Conservation (phyloP, 2,888 invertebrate genomes). For the Eupithecia inturbata region DNA sequence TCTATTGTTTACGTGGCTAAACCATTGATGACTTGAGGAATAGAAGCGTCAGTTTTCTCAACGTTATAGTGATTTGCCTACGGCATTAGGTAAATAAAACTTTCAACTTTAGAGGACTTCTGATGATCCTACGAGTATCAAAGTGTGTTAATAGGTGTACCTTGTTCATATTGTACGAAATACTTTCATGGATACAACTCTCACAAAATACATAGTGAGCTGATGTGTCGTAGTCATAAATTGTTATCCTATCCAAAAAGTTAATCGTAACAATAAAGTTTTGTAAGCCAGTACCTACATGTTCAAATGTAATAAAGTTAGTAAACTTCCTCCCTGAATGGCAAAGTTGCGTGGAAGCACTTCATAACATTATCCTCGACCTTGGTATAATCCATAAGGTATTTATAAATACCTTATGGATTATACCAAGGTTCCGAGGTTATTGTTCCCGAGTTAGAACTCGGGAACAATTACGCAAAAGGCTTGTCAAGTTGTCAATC, state of each 20-base stretch:
- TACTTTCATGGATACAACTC: not conserved
- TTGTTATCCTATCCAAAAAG: not conserved
- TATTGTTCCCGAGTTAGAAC: no score
- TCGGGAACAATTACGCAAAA: conserved; percentile 21
- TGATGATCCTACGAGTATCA: no score
- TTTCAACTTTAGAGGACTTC: no score
- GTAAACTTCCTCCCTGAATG: not conserved
- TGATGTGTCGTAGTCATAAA: not conserved
- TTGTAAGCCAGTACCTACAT: not conserved
- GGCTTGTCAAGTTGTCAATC: conserved; percentile 16
- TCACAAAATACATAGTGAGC: not conserved
- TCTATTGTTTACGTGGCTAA: not conserved
- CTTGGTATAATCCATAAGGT: not conserved
- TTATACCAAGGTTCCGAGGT: not conserved
- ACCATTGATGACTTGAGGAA: not conserved
- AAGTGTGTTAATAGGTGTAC: no score
- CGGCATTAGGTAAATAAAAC: no score
- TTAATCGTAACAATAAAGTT: not conserved
- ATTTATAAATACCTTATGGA: not conserved
- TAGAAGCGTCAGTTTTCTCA: not conserved
- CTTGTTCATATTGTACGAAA: not conserved
- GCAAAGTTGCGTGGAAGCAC: conserved; percentile 10
- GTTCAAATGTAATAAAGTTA: conserved; percentile 5
- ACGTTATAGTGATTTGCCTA: not conserved
- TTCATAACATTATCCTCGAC: not conserved